A percentile compares a stretch with the other conserved stretches of the same genome.
Evolutionary conservation across 2,113 vertebrate species (phyloP).

Genomic region (Nycticebus coucang): DNA sequence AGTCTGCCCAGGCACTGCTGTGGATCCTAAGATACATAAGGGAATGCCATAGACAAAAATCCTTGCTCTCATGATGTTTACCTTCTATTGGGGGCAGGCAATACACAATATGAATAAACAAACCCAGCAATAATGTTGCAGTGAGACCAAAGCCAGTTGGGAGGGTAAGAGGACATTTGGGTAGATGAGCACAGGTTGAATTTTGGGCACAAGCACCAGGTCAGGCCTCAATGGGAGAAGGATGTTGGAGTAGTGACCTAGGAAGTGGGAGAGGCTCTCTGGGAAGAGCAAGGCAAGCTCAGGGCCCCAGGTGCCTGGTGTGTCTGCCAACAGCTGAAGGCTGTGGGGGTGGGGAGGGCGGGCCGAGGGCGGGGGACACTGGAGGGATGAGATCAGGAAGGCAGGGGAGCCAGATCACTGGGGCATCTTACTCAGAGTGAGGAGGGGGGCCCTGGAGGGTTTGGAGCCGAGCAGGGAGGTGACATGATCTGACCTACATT

Average conservation of each 20-base stretch:
- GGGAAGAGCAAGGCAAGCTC: neutral
- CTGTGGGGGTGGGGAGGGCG: neutral
- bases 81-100: neutral
- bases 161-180: rapidly evolving
- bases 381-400: neutral
- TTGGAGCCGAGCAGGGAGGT: neutral
- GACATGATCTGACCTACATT: neutral
- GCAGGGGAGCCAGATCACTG: neutral
- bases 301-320: neutral
- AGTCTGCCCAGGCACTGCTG: neutral
- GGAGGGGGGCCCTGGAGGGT: neutral
- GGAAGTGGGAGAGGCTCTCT: neutral
- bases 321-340: neutral
- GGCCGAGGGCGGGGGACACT: neutral
- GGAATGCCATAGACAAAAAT: neutral
- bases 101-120: neutral
- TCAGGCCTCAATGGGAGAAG: neutral
- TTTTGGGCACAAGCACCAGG: too few species aligned
- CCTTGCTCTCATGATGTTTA: neutral
- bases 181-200: rapidly evolving
- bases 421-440: neutral
- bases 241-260: neutral
- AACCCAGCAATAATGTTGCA: too few species aligned
- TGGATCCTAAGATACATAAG: neutral
- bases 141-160: neutral